These are phyloP conservation scores for Timema podura DNA, from an alignment of 2,888 invertebrate species.

Conservation along the genomic window DNA sequence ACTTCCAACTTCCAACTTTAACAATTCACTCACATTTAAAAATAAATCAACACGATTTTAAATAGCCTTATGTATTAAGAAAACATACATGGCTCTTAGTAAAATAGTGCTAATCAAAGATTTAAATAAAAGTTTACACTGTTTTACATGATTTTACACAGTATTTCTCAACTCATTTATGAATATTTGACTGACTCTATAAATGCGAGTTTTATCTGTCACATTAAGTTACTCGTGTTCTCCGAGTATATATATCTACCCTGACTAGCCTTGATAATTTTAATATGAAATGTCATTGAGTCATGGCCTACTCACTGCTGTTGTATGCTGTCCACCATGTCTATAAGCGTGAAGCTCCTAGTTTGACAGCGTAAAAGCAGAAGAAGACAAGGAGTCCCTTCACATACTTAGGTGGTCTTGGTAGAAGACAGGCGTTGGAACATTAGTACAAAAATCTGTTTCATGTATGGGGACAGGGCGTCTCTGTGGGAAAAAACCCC, in stretches of 20 bases:
- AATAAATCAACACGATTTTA: no score
- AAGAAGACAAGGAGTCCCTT: conserved; percentile 89
- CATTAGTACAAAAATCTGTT: conserved; percentile 85
- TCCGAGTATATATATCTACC: not conserved
- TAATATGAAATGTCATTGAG: not conserved
- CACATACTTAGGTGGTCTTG: conserved; percentile 93
- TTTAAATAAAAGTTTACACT: no score
- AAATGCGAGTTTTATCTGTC: no score
- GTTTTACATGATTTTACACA: no score
- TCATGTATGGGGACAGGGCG: conserved; percentile 56
- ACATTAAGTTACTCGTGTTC: no score
- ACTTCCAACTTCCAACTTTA: no score
- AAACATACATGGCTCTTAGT: not conserved
- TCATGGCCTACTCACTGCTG: conserved; percentile 58
- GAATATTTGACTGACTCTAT: no score
- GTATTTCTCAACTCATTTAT: no score
- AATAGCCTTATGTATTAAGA: not conserved
- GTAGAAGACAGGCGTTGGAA: conserved; percentile 89
- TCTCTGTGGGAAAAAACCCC: no score
- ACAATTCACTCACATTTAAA: no score
- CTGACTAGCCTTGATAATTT: not conserved
- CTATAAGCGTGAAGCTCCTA: conserved; percentile 70
- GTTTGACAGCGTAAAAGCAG: conserved; percentile 77
- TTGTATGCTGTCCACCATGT: conserved; percentile 82
- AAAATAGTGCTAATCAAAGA: not conserved